Conservation (phyloP, 2,888 invertebrate genomes). For the Leptarthrus brevirostris region DNA sequence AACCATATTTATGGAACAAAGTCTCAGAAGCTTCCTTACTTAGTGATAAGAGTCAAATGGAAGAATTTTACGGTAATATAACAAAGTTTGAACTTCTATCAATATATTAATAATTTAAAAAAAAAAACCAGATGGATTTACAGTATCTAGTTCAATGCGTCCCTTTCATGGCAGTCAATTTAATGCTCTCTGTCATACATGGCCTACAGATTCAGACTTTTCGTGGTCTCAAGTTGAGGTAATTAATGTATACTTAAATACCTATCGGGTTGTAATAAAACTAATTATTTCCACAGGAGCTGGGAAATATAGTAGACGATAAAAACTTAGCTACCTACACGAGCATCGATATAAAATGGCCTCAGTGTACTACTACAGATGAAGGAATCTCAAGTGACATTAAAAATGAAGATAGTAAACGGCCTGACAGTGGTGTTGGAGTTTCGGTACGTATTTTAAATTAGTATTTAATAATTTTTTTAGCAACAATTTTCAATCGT, state of each 20-base stretch:
- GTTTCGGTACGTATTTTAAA: constrained; percentile 55
- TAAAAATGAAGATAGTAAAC: constrained; percentile 49
- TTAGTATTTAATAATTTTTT: neutral
- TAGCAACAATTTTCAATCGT: neutral
- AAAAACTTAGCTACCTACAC: constrained; percentile 48
- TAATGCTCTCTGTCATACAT: constrained; percentile 56
- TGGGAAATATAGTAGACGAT: constrained; percentile 32
- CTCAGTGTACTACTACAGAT: constrained; percentile 50
- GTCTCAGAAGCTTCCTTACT: constrained; percentile 25
- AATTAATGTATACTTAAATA: neutral
- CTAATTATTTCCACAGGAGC: constrained; percentile 1
- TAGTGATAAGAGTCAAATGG: constrained; percentile 35
- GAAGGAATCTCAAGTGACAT: constrained; percentile 41
- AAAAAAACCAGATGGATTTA: constrained; percentile 57
- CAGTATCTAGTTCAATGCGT: constrained; percentile 56
- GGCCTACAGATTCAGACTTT: constrained; percentile 57
- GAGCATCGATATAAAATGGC: constrained; percentile 53
- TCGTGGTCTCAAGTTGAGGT: constrained; percentile 58
- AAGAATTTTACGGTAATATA: constrained; percentile 52
- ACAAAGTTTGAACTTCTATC: too few species aligned
- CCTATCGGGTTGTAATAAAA: neutral
- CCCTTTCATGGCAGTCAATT: constrained; percentile 57
- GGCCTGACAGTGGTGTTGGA: constrained; percentile 57
- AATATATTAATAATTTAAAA: neutral
- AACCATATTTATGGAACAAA: constrained; percentile 54